Percentiles rank a stretch among this genome's conserved stretches.
These are phyloP conservation scores for Spodoptera frugiperda DNA, from an alignment of 1,140 invertebrate species.

Conservation along the genomic window DNA sequence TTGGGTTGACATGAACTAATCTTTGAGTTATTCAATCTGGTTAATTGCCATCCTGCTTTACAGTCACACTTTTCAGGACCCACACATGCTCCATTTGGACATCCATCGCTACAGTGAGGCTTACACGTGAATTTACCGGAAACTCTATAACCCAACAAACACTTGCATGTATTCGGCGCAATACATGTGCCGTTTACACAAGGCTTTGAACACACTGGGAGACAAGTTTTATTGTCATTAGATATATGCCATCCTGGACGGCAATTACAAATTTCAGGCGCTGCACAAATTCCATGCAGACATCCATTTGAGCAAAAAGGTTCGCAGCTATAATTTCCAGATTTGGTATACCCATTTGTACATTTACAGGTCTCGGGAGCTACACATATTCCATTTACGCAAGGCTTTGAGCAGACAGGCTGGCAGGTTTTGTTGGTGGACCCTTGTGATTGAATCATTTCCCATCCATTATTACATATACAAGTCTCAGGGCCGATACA, in stretches of 20 bases:
- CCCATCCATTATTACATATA: background rate
- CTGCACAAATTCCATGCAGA: background rate
- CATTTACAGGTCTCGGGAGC: conserved; percentile 18
- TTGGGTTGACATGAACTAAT: conserved; percentile 9
- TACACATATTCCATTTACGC: conserved; percentile 11
- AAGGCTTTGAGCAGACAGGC: background rate
- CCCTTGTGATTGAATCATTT: background rate
- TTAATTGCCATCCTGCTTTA: conserved; percentile 5
- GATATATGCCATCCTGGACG: background rate
- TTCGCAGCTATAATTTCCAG: background rate
- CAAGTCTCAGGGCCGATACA: conserved; percentile 71
- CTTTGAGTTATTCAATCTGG: background rate
- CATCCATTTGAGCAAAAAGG: conserved; percentile 40
- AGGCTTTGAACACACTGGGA: conserved; percentile 22
- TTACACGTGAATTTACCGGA: conserved; percentile 14
- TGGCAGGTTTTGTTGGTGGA: background rate
- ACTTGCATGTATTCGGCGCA: background rate
- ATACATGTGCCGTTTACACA: background rate
- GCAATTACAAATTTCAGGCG: conserved; percentile 1
- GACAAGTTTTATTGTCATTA: background rate
- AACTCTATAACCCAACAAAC: conserved; percentile 47
- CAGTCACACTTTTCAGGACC: conserved; percentile 46
- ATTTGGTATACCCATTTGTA: background rate
- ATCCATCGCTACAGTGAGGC: conserved; percentile 26
- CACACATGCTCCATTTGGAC: conserved; percentile 18